phyloP scores from a whole-genome alignment of 2,797 vertebrate species.

The Sebastes jordani region DNA sequence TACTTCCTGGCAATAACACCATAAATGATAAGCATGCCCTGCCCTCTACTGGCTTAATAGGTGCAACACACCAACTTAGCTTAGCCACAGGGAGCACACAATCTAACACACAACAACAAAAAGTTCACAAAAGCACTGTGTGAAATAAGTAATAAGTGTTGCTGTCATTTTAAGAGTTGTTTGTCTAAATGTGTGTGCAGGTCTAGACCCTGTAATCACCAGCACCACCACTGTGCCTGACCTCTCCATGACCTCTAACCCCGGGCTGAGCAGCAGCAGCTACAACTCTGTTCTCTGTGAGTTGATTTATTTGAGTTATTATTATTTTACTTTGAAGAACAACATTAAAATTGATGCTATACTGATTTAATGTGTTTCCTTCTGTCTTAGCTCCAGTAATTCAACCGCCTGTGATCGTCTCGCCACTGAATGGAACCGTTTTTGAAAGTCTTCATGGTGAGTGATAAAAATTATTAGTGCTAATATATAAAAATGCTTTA shows the following conservation, averaged over 20 bases:
- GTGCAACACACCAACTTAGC: background rate
- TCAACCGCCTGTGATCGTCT: slow-evolving; percentile 66
- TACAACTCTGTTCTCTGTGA: slow-evolving; percentile 19
- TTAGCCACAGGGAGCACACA: background rate
- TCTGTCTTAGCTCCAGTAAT: background rate
- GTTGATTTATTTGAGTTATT: background rate
- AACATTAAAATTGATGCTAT: too few species aligned
- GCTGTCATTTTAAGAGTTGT: background rate
- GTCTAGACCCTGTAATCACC: background rate
- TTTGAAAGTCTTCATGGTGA: slow-evolving; percentile 70
- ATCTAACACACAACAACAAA: background rate
- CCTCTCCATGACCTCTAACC: slow-evolving; percentile 14
- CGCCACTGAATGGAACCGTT: slow-evolving; percentile 70
- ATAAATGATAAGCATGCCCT: background rate
- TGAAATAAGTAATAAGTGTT: background rate
- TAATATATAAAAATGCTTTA: background rate
- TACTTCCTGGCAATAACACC: background rate
- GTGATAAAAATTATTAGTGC: background rate
- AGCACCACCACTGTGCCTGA: background rate
- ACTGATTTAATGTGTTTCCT: background rate
- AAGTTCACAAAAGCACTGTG: background rate
- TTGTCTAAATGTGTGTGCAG: slow-evolving; percentile 1
- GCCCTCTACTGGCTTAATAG: slow-evolving; percentile 43
- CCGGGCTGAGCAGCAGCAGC: background rate
- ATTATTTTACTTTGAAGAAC: background rate